phyloP scores from a whole-genome alignment of 2,888 invertebrate species.

The Gryllus longicercus region DNA sequence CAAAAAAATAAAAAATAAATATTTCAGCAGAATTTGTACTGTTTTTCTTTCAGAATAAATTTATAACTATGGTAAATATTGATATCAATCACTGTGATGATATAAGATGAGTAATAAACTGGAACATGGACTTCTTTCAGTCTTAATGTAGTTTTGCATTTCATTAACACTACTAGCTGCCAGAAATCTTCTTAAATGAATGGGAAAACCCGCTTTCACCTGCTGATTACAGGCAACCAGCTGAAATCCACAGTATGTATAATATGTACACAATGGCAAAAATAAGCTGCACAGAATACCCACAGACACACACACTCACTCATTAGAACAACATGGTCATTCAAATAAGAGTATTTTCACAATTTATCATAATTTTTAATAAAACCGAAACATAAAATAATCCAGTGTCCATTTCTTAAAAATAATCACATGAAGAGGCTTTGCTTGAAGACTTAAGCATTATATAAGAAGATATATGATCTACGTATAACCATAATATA shows the following conservation, averaged over 20 bases:
- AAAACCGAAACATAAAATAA: constrained; percentile 2
- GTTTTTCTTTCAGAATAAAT: constrained; percentile 25
- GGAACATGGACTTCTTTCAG: constrained; percentile 30
- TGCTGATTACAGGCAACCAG: constrained; percentile 6
- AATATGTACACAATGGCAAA: constrained; percentile 32
- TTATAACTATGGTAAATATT: constrained; percentile 22
- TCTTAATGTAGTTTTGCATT: constrained; percentile 27
- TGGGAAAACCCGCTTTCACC: not conserved
- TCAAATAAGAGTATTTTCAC: constrained; percentile 19
- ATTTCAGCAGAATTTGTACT: constrained; percentile 29
- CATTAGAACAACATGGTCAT: constrained; percentile 19
- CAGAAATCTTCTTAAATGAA: constrained; percentile 21
- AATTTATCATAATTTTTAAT: not conserved
- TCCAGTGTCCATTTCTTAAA: constrained; percentile 19
- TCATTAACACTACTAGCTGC: constrained; percentile 26
- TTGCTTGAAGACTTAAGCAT: constrained; percentile 25
- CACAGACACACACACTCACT: not conserved
- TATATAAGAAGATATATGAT: not conserved
- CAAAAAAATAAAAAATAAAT: constrained; percentile 24
- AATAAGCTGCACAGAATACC: constrained; percentile 30
- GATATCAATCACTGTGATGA: constrained; percentile 20
- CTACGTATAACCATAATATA: constrained; percentile 1
- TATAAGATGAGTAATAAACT: constrained; percentile 26
- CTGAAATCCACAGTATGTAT: constrained; percentile 28
- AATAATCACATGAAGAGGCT: constrained; percentile 33